These are phyloP conservation scores for Trissoscelio sp. DNA, from an alignment of 2,888 invertebrate genomes.

Conservation along the genomic window DNA sequence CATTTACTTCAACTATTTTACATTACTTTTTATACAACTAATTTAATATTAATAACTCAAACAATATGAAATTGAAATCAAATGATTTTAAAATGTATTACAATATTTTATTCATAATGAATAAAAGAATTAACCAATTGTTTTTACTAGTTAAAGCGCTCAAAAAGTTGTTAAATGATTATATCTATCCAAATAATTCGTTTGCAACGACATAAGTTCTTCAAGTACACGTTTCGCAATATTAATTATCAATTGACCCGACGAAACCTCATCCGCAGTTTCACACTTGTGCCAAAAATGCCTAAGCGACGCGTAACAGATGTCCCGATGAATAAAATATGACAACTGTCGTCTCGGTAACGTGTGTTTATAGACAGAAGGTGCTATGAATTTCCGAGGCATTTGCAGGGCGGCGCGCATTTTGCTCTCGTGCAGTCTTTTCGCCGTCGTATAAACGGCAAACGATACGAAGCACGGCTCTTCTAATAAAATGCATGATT, in stretches of 20 bases:
- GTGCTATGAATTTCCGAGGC: conserved; percentile 62
- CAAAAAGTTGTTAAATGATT: neutral
- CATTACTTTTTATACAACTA: too few species aligned
- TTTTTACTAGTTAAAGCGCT: neutral
- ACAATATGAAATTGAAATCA: too few species aligned
- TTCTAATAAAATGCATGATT: conserved; percentile 82
- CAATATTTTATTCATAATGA: too few species aligned
- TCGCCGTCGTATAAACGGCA: conserved; percentile 53
- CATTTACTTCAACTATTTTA: too few species aligned
- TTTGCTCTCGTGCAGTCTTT: conserved; percentile 59
- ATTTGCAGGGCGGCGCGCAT: conserved; percentile 44
- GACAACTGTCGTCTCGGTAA: conserved; percentile 60
- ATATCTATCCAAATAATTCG: neutral
- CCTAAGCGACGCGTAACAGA: conserved; percentile 46
- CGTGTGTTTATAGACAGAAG: conserved; percentile 66
- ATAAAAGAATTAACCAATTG: too few species aligned
- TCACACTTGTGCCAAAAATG: conserved; percentile 52
- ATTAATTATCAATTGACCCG: conserved; percentile 45
- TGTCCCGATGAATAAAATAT: conserved; percentile 67
- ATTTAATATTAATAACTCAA: too few species aligned
- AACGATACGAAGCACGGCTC: conserved; percentile 67
- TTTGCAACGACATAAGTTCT: neutral
- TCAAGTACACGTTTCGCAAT: too few species aligned
- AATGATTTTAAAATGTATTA: too few species aligned
- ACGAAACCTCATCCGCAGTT: conserved; percentile 27